Conservation (phyloP, 2,888 invertebrate genomes). For the Temnothorax rugatulus region DNA sequence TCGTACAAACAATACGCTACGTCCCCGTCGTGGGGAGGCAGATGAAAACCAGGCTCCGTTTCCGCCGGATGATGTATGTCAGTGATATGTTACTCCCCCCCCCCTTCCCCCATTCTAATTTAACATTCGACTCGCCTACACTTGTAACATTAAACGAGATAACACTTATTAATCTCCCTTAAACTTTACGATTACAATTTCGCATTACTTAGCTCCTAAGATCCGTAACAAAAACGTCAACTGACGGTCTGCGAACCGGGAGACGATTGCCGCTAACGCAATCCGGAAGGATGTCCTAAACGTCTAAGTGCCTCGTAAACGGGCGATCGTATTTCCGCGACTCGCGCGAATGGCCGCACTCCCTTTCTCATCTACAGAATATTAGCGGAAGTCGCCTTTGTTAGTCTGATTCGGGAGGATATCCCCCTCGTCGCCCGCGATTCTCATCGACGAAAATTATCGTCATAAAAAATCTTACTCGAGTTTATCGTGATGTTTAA, state of each 20-base stretch:
- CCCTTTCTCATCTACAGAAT: not conserved
- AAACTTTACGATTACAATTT: conserved; percentile 43
- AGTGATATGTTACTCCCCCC: conserved; percentile 56
- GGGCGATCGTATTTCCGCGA: conserved; percentile 10
- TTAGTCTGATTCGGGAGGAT: not conserved
- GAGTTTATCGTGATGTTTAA: conserved; percentile 23
- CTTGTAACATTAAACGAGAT: conserved; percentile 64
- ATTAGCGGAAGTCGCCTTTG: not conserved
- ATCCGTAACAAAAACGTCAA: conserved; percentile 61
- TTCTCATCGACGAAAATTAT: not conserved
- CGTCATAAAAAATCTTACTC: conserved; percentile 45
- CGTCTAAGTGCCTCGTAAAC: not conserved
- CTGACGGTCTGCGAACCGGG: conserved; percentile 8
- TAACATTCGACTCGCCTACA: conserved; percentile 48
- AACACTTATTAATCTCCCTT: conserved; percentile 64
- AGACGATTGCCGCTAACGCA: conserved; percentile 6
- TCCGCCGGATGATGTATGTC: conserved; percentile 33
- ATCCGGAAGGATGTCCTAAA: not conserved
- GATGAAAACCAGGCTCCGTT: conserved; percentile 42
- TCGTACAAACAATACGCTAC: conserved; percentile 4
- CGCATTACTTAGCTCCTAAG: conserved; percentile 32
- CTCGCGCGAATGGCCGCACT: not conserved
- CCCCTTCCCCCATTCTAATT: conserved; percentile 40
- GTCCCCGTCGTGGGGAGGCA: not conserved
- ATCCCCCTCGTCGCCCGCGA: not conserved